Conservation (phyloP, 2,888 invertebrate species). For the Athalia circularis region DNA sequence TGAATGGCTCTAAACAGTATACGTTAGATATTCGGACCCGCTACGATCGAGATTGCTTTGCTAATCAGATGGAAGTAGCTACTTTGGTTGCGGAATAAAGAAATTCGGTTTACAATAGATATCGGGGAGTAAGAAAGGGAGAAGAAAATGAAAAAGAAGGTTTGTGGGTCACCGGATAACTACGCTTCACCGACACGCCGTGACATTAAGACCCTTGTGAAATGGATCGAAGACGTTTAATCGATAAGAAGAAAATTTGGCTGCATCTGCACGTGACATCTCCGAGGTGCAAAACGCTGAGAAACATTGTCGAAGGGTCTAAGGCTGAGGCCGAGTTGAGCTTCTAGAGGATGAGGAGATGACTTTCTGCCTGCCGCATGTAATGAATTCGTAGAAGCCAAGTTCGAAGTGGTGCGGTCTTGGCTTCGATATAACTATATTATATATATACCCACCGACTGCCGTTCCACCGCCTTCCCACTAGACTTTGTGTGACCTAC, state of each 20-base stretch:
- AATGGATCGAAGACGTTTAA: neutral
- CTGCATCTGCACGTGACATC: neutral
- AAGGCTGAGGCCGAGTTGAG: neutral
- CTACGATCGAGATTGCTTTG: no score
- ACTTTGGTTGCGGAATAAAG: no score
- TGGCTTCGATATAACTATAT: slow-evolving; percentile 27
- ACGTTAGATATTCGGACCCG: no score
- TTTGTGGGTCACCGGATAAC: neutral
- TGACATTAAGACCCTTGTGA: neutral
- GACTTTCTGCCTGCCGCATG: slow-evolving; percentile 33
- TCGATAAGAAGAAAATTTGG: neutral
- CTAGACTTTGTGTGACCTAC: slow-evolving; percentile 40
- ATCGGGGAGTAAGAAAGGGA: no score
- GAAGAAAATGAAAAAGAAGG: no score
- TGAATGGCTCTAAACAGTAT: no score
- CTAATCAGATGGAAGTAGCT: no score
- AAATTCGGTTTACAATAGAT: no score
- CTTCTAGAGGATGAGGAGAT: neutral
- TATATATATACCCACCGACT: neutral
- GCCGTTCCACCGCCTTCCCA: slow-evolving; percentile 12
- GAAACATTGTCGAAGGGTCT: neutral
- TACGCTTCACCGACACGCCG: neutral
- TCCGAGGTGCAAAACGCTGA: slow-evolving; percentile 2
- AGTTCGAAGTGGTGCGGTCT: slow-evolving; percentile 39
- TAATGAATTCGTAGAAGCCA: slow-evolving; percentile 39